Percentiles rank a stretch among this genome's conserved stretches.
Conservation (phyloP, 2,888 invertebrate species). For the Acleris sparsana region DNA sequence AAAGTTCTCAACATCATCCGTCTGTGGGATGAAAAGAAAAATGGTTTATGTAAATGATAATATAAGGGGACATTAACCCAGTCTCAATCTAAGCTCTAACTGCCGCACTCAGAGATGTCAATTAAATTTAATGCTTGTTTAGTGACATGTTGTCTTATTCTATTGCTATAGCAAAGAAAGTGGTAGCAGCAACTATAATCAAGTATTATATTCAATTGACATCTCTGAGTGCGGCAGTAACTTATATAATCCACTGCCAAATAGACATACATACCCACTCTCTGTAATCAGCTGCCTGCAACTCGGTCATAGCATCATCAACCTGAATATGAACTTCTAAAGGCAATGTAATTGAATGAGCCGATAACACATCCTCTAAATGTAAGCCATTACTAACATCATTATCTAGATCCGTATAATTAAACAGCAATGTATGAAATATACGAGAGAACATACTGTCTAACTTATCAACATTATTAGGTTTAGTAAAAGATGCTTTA, state of each 20-base stretch:
- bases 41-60: constrained; percentile 4
- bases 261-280: constrained; percentile 86
- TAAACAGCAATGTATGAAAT: constrained; percentile 76
- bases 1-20: constrained; percentile 89
- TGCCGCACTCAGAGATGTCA: too few species aligned
- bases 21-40: constrained; percentile 75
- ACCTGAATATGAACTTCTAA: constrained; percentile 91
- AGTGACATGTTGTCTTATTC: too few species aligned
- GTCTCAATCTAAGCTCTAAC: too few species aligned
- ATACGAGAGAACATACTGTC: constrained; percentile 87
- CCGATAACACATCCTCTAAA: constrained; percentile 87
- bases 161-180: too few species aligned
- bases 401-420: constrained; percentile 40
- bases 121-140: too few species aligned
- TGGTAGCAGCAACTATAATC: too few species aligned
- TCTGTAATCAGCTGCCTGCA: constrained; percentile 95
- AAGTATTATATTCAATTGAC: too few species aligned
- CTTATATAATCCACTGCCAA: not conserved
- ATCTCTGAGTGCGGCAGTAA: too few species aligned
- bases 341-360: constrained; percentile 86
- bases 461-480: constrained; percentile 82
- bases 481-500: constrained; percentile 73
- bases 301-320: constrained; percentile 93
- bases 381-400: constrained; percentile 39
- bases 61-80: too few species aligned